These are phyloP conservation scores for Neoascia interrupta DNA, from an alignment of 2,888 invertebrate genomes.

Conservation along the genomic window DNA sequence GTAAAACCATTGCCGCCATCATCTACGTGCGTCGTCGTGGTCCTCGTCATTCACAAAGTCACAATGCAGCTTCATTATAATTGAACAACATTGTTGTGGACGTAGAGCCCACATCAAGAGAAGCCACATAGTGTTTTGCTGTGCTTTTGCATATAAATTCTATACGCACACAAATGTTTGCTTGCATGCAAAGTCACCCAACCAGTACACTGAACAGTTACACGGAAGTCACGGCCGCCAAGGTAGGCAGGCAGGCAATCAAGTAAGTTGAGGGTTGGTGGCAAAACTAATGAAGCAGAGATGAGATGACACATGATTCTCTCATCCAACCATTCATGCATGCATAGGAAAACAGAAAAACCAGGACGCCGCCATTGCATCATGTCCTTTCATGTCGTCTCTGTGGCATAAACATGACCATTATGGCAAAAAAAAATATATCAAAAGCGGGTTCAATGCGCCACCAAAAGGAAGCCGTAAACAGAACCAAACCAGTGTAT, in stretches of 20 bases:
- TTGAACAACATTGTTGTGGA: slow-evolving; percentile 63
- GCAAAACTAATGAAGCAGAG: slow-evolving; percentile 57
- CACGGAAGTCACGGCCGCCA: slow-evolving; percentile 34
- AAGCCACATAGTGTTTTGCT: no score
- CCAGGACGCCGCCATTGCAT: no score
- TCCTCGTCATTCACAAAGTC: slow-evolving; percentile 45
- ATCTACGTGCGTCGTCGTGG: not conserved
- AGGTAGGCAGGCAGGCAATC: slow-evolving; percentile 49
- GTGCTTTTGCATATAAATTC: slow-evolving; percentile 6
- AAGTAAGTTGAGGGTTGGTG: slow-evolving; percentile 15
- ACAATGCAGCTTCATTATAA: slow-evolving; percentile 69
- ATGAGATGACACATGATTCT: slow-evolving; percentile 63
- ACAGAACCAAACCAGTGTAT: no score
- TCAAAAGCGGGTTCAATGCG: slow-evolving; percentile 51
- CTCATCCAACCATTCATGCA: slow-evolving; percentile 3
- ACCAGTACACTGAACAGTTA: no score
- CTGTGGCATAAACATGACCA: not conserved
- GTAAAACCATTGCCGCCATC: not conserved
- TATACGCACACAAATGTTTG: not conserved
- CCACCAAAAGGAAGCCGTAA: slow-evolving; percentile 37
- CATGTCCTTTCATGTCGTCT: slow-evolving; percentile 29
- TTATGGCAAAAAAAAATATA: no score
- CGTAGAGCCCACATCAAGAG: slow-evolving; percentile 33
- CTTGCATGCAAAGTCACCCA: no score
- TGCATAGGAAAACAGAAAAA: slow-evolving; percentile 13